Conservation (phyloP, 2,797 vertebrate genomes). For the Sphenopsis melanotis region DNA sequence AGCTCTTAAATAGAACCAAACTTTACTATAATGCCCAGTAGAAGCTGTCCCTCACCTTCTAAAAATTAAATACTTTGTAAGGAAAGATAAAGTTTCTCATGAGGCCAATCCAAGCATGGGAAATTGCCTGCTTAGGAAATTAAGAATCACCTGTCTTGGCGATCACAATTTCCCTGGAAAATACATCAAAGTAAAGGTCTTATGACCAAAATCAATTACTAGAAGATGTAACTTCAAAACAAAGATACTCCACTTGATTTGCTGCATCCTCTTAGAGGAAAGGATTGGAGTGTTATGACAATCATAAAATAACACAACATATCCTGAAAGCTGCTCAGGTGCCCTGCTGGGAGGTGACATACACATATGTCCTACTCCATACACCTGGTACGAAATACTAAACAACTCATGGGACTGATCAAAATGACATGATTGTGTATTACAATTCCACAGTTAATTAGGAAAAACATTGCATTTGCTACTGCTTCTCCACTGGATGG, state of each 20-base stretch:
- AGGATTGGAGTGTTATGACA: neutral
- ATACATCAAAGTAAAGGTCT: neutral
- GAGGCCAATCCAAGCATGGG: neutral
- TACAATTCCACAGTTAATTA: neutral
- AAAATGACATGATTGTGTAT: neutral
- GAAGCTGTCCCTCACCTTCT: neutral
- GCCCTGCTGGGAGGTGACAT: neutral
- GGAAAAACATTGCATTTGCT: neutral
- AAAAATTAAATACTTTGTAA: neutral
- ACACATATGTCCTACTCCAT: fast-evolving
- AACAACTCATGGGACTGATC: neutral
- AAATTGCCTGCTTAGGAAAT: neutral
- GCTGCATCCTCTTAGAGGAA: neutral
- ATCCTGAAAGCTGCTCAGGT: neutral
- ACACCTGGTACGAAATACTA: fast-evolving
- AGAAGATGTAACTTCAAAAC: neutral
- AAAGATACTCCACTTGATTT: neutral
- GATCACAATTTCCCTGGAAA: neutral
- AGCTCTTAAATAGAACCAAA: neutral
- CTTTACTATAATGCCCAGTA: neutral
- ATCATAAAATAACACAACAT: neutral
- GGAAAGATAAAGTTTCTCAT: neutral
- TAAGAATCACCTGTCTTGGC: neutral
- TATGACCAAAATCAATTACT: neutral
- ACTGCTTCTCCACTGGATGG: neutral